Evolutionary conservation across 2,113 vertebrate genomes (phyloP).

Genomic region (Misgurnus anguillicaudatus): DNA sequence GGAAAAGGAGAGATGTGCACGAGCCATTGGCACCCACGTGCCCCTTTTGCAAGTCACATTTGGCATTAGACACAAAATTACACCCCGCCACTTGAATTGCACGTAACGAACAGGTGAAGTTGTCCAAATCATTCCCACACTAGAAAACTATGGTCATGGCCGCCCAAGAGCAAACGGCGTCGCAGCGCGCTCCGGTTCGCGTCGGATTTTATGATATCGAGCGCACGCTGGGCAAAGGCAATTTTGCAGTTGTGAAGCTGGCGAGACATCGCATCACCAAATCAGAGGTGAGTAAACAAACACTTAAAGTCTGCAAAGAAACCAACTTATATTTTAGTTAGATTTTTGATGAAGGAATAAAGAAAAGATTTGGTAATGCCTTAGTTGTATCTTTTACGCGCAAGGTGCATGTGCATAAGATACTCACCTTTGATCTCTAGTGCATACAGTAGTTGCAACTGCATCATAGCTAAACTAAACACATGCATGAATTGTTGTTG

Average conservation of each 20-base stretch:
- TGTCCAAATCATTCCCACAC: slow-evolving; percentile 58
- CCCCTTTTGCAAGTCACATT: slow-evolving; percentile 55
- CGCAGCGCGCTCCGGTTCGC: slow-evolving; percentile 85
- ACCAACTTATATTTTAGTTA: neutral
- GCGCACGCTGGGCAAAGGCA: slow-evolving; percentile 94
- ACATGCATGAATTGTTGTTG: neutral
- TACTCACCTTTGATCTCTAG: slow-evolving; percentile 5
- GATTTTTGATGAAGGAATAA: neutral
- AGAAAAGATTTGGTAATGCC: neutral
- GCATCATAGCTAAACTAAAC: neutral
- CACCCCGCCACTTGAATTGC: slow-evolving; percentile 39
- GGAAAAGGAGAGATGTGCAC: slow-evolving; percentile 64
- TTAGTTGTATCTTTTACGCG: neutral
- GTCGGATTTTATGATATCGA: slow-evolving; percentile 98
- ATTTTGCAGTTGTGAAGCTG: slow-evolving; percentile 96
- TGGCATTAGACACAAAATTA: slow-evolving; percentile 61
- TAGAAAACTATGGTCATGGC: slow-evolving; percentile 89
- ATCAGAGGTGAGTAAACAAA: slow-evolving; percentile 85
- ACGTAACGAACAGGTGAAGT: slow-evolving; percentile 68
- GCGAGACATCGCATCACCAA: slow-evolving; percentile 95
- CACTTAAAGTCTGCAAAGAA: neutral
- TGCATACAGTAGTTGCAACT: neutral
- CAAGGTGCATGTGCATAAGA: neutral
- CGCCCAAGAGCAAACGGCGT: slow-evolving; percentile 85
- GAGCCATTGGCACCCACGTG: slow-evolving; percentile 61